A percentile compares a stretch with the other conserved stretches of the same genome.
Conservation (phyloP, 2,113 vertebrate species). For the Urocitellus parryii region DNA sequence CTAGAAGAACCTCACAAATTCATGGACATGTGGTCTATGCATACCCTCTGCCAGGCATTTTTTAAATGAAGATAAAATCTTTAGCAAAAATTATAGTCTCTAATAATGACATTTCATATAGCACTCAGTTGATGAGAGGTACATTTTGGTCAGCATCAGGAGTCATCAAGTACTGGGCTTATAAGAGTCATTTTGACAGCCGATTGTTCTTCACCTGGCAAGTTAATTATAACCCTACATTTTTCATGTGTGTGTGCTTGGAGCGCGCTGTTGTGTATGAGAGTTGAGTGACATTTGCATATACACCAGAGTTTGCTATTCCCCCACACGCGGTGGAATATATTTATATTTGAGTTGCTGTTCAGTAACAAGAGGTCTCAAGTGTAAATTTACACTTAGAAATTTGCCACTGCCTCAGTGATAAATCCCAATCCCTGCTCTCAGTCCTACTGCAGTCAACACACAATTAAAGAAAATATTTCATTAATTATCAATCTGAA, state of each 20-base stretch:
- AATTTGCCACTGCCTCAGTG: not conserved
- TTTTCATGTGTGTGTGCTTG: not conserved
- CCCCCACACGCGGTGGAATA: not conserved
- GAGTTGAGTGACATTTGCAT: not conserved
- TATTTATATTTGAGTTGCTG: not conserved
- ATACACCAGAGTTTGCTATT: not conserved
- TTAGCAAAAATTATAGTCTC: not conserved
- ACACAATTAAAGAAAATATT: constrained; percentile 49
- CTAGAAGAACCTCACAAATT: not conserved
- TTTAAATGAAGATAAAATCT: not conserved
- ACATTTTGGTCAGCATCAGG: not conserved
- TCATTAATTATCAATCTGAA: constrained; percentile 32
- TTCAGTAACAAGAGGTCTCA: not conserved
- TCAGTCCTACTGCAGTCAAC: not conserved
- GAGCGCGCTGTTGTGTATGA: too few species aligned
- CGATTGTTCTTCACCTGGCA: not conserved
- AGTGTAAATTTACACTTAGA: constrained; percentile 10
- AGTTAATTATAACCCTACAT: not conserved
- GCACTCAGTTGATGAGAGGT: not conserved
- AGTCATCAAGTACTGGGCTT: not conserved
- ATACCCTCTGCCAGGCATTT: not conserved
- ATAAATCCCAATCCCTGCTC: not conserved
- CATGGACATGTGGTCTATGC: not conserved
- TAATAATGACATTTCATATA: not conserved
- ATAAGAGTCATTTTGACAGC: not conserved